Evolutionary conservation across 2,888 invertebrate species (phyloP), one percentile per base, ranked within the genome.

Genomic region (Brenthis ino): DNA sequence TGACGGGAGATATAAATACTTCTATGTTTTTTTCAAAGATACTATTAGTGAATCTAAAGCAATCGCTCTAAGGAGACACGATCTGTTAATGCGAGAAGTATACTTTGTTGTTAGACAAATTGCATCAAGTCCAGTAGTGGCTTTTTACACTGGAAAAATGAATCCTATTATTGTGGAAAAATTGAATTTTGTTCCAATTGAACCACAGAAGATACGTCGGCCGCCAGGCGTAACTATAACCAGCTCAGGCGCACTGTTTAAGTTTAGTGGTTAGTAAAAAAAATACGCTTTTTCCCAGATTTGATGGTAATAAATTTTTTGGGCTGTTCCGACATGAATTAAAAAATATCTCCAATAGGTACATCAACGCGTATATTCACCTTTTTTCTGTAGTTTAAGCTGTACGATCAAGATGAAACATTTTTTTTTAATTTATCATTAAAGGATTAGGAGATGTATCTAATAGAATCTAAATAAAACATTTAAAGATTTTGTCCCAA

Each of bases 91-190:
- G 33, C 75, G 73, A 1, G 83, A 87, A 6, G 80, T 87, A 0
- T 82, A 82, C 57, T 72, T 70, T 0, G 76, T 76, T 0, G 75
- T 85, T 0, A 76, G 77, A 0, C 73, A 79, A 50, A 24, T 77
- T 4, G 79, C 80, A 4, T 20, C 70, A 0, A 85, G 84, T 0
- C 81, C 85, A 0, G 69, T 89, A 0, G 16, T 89, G 0, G 87
- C 80, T 0, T 86, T 86, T 72, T 91, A 91, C 65, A 89, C 90
- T 0, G 91, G 90, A 0, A 89, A 82, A 65, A 6, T 61, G 0
- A 91, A 90, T 66, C 84, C 87, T 0, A 72, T 86, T 0, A 48
- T 64, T 0, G 57, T 81, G 0, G 72, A 80, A 0, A 78, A 77
- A 11, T 5, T 77, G 2, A 74, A 74, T 5, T 76, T 75, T 24